These are phyloP conservation scores for Zygaena filipendulae DNA, from an alignment of 2,888 invertebrate genomes.

Conservation along the genomic window DNA sequence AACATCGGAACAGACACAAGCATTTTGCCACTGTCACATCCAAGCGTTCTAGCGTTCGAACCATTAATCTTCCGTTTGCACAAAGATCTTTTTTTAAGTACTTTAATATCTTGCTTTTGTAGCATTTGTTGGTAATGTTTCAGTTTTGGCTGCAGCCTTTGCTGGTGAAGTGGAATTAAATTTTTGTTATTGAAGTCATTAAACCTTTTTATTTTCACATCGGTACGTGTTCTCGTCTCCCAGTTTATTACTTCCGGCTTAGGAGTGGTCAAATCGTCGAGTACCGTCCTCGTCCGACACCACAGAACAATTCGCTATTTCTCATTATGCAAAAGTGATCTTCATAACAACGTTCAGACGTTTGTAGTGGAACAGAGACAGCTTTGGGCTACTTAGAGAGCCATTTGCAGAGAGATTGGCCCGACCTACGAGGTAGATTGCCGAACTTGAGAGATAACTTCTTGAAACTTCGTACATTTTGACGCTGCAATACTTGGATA, in stretches of 20 bases:
- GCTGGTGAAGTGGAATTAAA: slow-evolving; percentile 30
- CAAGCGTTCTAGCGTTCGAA: slow-evolving; percentile 43
- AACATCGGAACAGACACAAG: slow-evolving; percentile 29
- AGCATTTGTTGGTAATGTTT: slow-evolving; percentile 50
- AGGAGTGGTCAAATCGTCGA: slow-evolving; percentile 20
- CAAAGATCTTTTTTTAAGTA: slow-evolving; percentile 60
- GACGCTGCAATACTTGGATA: slow-evolving; percentile 60
- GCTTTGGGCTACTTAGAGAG: slow-evolving; percentile 56
- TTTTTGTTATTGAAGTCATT: too few relatives aligned
- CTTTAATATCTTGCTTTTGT: slow-evolving; percentile 42
- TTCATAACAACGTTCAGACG: slow-evolving; percentile 42
- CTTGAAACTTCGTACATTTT: slow-evolving; percentile 60
- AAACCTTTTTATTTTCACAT: too few relatives aligned
- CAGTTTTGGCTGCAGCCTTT: slow-evolving; percentile 22
- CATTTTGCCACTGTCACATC: slow-evolving; percentile 52
- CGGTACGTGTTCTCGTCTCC: too few relatives aligned
- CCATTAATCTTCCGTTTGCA: slow-evolving; percentile 53
- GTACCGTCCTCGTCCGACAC: slow-evolving; percentile 17
- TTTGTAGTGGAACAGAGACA: slow-evolving; percentile 35
- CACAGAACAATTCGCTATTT: slow-evolving; percentile 25
- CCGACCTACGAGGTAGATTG: slow-evolving; percentile 59
- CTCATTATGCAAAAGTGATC: slow-evolving; percentile 40
- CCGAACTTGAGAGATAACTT: slow-evolving; percentile 60
- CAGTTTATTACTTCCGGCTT: slow-evolving; percentile 15
- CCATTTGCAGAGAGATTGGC: slow-evolving; percentile 56